Evolutionary conservation across 2,113 vertebrate species (phyloP).

Genomic region (Desmodus rotundus): DNA sequence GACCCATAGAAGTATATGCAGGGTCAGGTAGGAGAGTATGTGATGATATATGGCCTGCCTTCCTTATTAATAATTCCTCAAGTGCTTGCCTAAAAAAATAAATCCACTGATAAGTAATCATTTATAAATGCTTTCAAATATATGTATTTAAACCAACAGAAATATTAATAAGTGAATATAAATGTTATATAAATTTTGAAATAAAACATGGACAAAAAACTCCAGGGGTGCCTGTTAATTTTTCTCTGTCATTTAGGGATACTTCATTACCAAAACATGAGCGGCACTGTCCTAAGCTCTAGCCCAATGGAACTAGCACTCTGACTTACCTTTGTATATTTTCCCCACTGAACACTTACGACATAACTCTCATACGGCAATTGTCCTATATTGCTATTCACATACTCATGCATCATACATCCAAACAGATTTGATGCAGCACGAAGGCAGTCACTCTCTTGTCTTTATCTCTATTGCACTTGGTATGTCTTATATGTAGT

Average conservation of each 20-base stretch:
- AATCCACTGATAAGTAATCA: neutral
- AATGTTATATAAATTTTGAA: neutral
- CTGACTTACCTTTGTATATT: neutral
- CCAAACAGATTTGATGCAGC: neutral
- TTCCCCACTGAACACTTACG: neutral
- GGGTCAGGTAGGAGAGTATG: neutral
- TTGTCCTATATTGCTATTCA: neutral
- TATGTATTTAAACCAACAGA: neutral
- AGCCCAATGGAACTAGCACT: neutral
- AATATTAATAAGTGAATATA: neutral
- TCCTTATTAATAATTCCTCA: neutral
- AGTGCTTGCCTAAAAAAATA: neutral
- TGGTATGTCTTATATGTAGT: neutral
- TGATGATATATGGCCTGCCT: neutral
- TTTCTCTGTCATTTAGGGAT: neutral
- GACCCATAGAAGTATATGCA: neutral
- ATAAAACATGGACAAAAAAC: neutral
- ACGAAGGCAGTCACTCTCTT: neutral
- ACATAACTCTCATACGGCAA: neutral
- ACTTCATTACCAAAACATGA: neutral
- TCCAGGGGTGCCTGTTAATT: neutral
- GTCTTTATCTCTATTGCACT: neutral
- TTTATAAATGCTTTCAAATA: neutral
- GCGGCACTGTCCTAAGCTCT: neutral
- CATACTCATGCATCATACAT: neutral